phyloP scores from a whole-genome alignment of 53 echinoderm and acorn worm genomes.

The Temnopleurus reevesii region DNA sequence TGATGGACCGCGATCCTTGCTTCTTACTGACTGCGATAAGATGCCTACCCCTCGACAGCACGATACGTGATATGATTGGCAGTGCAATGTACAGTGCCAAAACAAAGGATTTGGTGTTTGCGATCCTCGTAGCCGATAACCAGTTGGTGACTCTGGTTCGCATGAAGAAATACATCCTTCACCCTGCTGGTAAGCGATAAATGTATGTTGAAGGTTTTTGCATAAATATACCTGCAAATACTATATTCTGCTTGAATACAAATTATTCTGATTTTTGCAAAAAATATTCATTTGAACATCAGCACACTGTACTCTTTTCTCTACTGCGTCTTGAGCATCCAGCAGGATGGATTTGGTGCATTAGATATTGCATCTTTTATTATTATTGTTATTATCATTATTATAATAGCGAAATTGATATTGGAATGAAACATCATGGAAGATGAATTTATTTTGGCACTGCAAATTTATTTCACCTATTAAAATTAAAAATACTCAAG shows the following conservation, averaged over 20 bases:
- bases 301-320: no score
- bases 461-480: no score
- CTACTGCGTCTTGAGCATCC: no score
- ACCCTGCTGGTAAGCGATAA: constrained; percentile 90
- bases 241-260: background rate
- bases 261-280: background rate
- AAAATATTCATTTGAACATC: background rate
- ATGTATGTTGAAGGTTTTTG: no score
- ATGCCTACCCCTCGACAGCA: constrained; percentile 81
- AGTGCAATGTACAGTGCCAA: constrained; percentile 90
- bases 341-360: no score
- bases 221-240: background rate
- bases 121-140: constrained; percentile 84
- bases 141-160: constrained; percentile 75
- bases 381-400: no score
- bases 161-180: constrained; percentile 61
- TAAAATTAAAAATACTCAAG: no score
- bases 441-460: no score
- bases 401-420: no score
- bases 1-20: constrained; percentile 92
- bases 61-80: constrained; percentile 82
- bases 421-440: no score
- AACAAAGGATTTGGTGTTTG: constrained; percentile 97
- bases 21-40: constrained; percentile 91
- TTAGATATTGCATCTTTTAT: no score